phyloP scores from a whole-genome alignment of 35 echinoderm and acorn worm species.

The Chiridota heheva region DNA sequence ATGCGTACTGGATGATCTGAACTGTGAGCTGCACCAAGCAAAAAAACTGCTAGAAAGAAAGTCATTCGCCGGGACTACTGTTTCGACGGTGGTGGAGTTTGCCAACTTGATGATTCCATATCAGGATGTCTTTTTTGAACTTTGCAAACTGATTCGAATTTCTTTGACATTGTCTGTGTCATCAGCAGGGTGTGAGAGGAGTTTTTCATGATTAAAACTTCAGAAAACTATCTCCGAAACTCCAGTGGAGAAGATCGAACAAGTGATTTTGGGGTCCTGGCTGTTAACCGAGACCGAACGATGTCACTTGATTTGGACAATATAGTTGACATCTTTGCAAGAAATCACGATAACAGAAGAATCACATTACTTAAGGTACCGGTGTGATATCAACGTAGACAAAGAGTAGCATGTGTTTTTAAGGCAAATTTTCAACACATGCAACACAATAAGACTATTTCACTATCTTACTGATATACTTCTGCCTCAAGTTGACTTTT shows the following conservation, averaged over 20 bases:
- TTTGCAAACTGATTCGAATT: conserved; percentile 11
- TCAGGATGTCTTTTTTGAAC: conserved; percentile 14
- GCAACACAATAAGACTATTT: too few species aligned
- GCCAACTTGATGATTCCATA: not conserved
- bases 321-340: not conserved
- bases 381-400: too few species aligned
- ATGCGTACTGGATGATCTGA: conserved; percentile 5
- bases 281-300: conserved; percentile 15
- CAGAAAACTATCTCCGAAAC: conserved; percentile 31
- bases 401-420: too few species aligned
- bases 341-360: conserved; percentile 9
- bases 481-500: too few species aligned
- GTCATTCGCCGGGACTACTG: not conserved
- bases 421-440: too few species aligned
- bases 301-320: conserved; percentile 1
- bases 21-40: conserved; percentile 13
- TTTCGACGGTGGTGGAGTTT: not conserved
- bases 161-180: conserved; percentile 21
- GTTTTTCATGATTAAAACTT: conserved; percentile 19
- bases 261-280: conserved; percentile 20
- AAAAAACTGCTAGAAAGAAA: not conserved
- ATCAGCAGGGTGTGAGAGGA: conserved; percentile 5
- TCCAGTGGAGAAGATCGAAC: conserved; percentile 16
- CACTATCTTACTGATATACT: too few species aligned
- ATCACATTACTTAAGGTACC: too few species aligned